Conservation (phyloP, 2,113 vertebrate genomes). For the Phaethornis superciliosus region DNA sequence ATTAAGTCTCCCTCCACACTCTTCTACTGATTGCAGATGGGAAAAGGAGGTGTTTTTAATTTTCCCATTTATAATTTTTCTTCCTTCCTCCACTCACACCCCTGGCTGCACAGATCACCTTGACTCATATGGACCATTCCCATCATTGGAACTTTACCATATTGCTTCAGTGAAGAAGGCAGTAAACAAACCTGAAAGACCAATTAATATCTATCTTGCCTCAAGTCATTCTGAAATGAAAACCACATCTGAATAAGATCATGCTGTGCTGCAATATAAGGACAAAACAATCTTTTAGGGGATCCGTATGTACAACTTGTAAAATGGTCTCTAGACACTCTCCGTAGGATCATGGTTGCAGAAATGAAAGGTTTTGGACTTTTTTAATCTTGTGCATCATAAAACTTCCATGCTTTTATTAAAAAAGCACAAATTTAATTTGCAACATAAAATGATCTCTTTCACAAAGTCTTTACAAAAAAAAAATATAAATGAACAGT, state of each 20-base stretch:
- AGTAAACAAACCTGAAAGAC: background rate
- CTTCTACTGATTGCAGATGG: background rate
- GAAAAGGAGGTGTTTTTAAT: background rate
- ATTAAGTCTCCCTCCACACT: background rate
- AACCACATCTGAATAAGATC: background rate
- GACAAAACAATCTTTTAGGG: background rate
- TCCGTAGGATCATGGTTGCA: background rate
- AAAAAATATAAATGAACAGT: background rate
- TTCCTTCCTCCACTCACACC: background rate
- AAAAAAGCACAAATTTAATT: background rate
- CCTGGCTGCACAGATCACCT: background rate
- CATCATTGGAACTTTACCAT: background rate
- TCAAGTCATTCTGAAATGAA: background rate
- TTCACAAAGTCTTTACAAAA: background rate
- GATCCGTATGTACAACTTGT: background rate
- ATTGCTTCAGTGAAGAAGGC: background rate
- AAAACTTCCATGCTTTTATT: background rate
- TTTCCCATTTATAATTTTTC: background rate
- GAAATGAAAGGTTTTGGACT: background rate
- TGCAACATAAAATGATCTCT: background rate
- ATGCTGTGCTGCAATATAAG: background rate
- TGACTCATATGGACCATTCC: background rate
- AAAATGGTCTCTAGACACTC: background rate
- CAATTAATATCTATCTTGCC: background rate
- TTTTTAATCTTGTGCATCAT: background rate